Base-by-base conservation (phyloP, 2,888 invertebrate species). In the Clusia tigrina region DNA sequence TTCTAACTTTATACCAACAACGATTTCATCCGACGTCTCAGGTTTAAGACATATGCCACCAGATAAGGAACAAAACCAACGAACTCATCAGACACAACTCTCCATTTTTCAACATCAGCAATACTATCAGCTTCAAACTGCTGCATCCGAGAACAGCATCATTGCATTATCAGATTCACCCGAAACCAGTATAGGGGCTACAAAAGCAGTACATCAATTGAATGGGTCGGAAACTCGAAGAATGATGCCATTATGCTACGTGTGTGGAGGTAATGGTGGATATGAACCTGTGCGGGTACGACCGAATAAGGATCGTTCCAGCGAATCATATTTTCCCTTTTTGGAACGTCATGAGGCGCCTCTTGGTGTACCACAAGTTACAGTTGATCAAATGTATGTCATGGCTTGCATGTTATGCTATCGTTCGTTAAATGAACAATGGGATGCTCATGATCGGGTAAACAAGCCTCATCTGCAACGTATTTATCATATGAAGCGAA, bases 401-500 rank as follows among this genome's bases (percentile, higher is more conserved):
- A 88, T 90, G 71, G 89, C 91, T 63, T 96, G 96, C 85, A 89
- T 89, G 82, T 88, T 96, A 26, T 96, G 96, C 85, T 93, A 91
- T 84, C 90, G 91, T 58, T 88, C 95, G 77, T 88, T 96, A 51
- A 87, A 91, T 61, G 92, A 95, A 82, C 96, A 96, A 84, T 96
- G 96, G 96, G 93, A 96, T 76, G 88, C 91, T 67, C 93, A 93
- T 82, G 96, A 96, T 85, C 86, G 91, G 51, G 91, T 91, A 76
- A 90, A 90, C 78, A 92, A 93, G 72, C 95, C 96, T 1, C 91
- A 94, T 81, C 87, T 90, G 69, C 94, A 95, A 81, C 86, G 96
- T 59, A 88, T 96, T 77, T 96, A 96, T 80, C 96, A 96, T 91
- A 87, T 96, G 85, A 96, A 96, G 84, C 86, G 96, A 72, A 89